Conservation (phyloP, 2,888 invertebrate species). For the Notodromas monacha region DNA sequence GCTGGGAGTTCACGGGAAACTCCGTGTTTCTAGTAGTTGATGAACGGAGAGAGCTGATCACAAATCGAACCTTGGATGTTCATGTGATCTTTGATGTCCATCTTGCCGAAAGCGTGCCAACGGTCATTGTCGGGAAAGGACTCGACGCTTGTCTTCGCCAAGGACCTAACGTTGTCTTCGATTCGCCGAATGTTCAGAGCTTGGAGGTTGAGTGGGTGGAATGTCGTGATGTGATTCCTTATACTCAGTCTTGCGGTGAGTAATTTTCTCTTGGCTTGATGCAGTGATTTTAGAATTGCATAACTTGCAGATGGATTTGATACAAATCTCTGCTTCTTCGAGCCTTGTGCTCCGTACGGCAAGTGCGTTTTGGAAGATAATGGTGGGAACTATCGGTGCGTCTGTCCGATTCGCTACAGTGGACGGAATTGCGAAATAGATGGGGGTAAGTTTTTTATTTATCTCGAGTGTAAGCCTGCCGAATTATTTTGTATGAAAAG, state of each 20-base stretch:
- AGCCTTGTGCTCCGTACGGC: neutral
- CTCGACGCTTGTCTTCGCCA: neutral
- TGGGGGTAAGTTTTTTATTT: neutral
- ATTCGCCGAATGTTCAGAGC: neutral
- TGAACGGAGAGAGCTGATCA: neutral
- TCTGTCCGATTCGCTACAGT: neutral
- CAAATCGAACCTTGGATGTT: constrained; percentile 1
- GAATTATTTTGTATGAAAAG: no score
- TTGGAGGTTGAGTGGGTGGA: neutral
- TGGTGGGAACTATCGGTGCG: neutral
- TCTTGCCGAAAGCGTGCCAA: neutral
- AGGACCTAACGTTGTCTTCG: neutral
- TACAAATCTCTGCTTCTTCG: neutral
- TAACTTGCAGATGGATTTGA: neutral
- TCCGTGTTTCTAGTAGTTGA: neutral
- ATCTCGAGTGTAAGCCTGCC: no score
- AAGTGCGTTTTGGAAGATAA: constrained; percentile 1
- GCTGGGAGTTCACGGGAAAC: neutral
- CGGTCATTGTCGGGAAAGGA: neutral
- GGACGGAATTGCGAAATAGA: constrained; percentile 1
- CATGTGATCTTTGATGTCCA: neutral
- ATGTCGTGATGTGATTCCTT: neutral
- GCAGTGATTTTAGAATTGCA: neutral
- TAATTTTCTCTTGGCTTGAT: no score
- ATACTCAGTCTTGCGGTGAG: neutral